Evolutionary conservation across 2,888 invertebrate genomes (phyloP).

Genomic region (Amiota communis): DNA sequence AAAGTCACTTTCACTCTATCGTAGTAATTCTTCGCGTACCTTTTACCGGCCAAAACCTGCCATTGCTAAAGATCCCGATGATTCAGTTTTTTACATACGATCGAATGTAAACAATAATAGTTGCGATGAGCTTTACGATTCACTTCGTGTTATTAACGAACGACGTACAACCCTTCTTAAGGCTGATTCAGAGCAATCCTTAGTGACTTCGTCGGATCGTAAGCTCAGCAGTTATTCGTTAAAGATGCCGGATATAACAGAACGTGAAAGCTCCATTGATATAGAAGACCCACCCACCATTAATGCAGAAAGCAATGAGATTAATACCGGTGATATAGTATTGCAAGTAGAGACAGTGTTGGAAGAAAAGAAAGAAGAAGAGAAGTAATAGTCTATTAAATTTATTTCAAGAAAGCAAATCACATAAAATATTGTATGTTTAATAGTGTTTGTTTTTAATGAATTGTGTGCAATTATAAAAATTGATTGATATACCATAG

Average conservation of each 20-base stretch:
- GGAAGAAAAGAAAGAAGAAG: constrained; percentile 10
- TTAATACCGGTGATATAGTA: not conserved
- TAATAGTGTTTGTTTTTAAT: too few relatives aligned
- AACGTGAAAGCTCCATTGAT: constrained; percentile 57
- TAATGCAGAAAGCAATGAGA: not conserved
- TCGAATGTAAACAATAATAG: constrained; percentile 49
- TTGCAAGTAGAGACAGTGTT: constrained; percentile 6
- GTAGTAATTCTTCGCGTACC: constrained; percentile 72
- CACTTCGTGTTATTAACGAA: constrained; percentile 71
- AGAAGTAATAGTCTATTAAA: not conserved
- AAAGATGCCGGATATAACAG: constrained; percentile 60
- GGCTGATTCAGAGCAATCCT: constrained; percentile 69
- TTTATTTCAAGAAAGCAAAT: too few relatives aligned
- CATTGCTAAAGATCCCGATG: constrained; percentile 67
- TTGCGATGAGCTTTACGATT: constrained; percentile 69
- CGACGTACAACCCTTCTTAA: constrained; percentile 70
- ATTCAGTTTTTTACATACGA: constrained; percentile 68
- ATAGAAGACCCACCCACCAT: constrained; percentile 46
- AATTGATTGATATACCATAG: too few relatives aligned
- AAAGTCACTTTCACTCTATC: constrained; percentile 48
- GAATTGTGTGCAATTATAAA: too few relatives aligned
- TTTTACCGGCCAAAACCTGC: constrained; percentile 70
- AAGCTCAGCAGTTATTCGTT: constrained; percentile 61
- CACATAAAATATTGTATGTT: too few relatives aligned
- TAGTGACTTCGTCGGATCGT: constrained; percentile 61